Conservation (phyloP, 2,888 invertebrate species). For the Caenorhabditis doughertyi region DNA sequence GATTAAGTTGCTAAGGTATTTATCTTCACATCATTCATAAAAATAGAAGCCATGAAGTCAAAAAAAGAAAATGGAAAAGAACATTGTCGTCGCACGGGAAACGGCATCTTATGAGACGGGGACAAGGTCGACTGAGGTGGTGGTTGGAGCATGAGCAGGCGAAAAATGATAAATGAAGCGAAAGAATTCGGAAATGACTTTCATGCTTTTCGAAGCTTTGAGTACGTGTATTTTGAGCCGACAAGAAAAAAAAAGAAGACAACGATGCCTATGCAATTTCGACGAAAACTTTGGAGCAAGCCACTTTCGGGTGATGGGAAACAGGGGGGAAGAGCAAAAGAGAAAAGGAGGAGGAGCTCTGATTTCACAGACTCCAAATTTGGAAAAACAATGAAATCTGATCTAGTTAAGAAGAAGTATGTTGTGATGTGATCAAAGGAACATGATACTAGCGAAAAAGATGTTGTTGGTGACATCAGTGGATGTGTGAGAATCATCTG, state of each 20-base stretch:
- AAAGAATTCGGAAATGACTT: slow-evolving; percentile 57
- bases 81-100: slow-evolving; percentile 10
- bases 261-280: slow-evolving; percentile 48
- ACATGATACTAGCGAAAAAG: background rate
- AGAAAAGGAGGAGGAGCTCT: slow-evolving; percentile 36
- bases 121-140: slow-evolving; percentile 14
- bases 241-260: slow-evolving; percentile 15
- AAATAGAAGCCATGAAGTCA: slow-evolving; percentile 23
- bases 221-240: slow-evolving; percentile 44
- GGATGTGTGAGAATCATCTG: slow-evolving; percentile 27
- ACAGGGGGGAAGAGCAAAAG: background rate
- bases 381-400: slow-evolving; percentile 33
- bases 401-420: background rate
- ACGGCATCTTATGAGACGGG: slow-evolving; percentile 6
- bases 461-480: slow-evolving; percentile 17
- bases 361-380: slow-evolving; percentile 40
- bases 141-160: slow-evolving; percentile 22
- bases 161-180: slow-evolving; percentile 63
- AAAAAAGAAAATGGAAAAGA: slow-evolving; percentile 9
- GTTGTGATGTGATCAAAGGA: slow-evolving; percentile 1
- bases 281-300: slow-evolving; percentile 34
- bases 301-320: slow-evolving; percentile 46
- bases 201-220: slow-evolving; percentile 23
- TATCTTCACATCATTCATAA: slow-evolving; percentile 7
- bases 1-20: slow-evolving; percentile 34